Percentiles rank a stretch among this genome's conserved stretches.
These are phyloP conservation scores for Cacoxenus indagator DNA, from an alignment of 2,888 invertebrate genomes.

Conservation along the genomic window DNA sequence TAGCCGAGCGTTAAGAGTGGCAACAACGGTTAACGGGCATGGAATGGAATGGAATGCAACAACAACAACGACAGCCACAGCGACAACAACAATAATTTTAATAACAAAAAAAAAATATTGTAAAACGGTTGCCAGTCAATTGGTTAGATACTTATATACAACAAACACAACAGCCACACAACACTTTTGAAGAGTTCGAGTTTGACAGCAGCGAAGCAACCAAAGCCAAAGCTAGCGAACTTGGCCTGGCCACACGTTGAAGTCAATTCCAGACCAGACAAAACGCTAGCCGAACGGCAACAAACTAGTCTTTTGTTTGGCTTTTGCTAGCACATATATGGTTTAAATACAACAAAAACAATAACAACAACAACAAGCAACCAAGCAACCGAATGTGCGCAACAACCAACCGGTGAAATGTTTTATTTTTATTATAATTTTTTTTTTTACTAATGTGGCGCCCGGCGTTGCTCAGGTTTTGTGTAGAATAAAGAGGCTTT, in stretches of 20 bases:
- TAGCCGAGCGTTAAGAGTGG: constrained; percentile 1
- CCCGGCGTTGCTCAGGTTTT: too few species aligned
- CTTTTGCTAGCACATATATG: too few species aligned
- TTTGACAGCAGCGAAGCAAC: background rate
- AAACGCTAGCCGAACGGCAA: too few species aligned
- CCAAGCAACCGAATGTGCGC: background rate
- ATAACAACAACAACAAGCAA: background rate
- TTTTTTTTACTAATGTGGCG: too few species aligned
- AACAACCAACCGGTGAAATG: constrained; percentile 3
- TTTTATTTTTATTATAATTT: background rate
- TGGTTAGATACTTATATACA: too few species aligned
- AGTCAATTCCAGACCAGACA: too few species aligned
- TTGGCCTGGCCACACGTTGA: too few species aligned
- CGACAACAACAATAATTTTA: too few species aligned
- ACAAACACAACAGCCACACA: background rate
- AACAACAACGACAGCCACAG: too few species aligned
- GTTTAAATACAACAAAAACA: background rate
- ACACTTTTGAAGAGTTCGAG: background rate
- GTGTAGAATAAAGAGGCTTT: too few species aligned
- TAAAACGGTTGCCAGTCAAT: too few species aligned
- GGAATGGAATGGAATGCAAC: background rate
- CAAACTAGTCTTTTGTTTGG: constrained; percentile 1
- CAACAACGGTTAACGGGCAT: background rate
- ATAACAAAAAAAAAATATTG: too few species aligned
- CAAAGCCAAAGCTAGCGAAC: background rate